phyloP scores from a whole-genome alignment of 2,113 vertebrate species.

The Ciconia maguari region DNA sequence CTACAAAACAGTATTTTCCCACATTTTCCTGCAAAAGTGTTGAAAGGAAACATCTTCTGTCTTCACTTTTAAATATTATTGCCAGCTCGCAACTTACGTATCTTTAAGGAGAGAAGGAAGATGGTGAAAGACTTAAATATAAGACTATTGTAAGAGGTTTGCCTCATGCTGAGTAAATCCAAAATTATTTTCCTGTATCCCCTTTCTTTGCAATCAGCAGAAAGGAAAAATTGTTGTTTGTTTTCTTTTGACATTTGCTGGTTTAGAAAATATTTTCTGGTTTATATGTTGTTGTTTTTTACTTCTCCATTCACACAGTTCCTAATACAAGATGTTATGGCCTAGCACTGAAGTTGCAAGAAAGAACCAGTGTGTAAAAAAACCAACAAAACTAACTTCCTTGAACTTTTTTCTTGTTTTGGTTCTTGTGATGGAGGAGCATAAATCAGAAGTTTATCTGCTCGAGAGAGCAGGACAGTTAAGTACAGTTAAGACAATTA shows the following conservation, averaged over 20 bases:
- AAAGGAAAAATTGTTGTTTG: background rate
- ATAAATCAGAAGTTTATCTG: background rate
- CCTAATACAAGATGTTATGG: background rate
- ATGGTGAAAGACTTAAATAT: background rate
- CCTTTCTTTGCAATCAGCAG: background rate
- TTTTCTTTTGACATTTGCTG: background rate
- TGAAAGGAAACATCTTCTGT: background rate
- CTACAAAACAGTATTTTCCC: background rate
- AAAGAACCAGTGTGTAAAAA: background rate
- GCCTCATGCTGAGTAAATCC: background rate
- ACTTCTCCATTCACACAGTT: background rate
- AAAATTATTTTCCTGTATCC: background rate
- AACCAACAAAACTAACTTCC: background rate
- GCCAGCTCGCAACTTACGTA: background rate
- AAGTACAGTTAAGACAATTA: background rate
- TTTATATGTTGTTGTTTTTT: background rate
- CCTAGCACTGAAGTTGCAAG: background rate
- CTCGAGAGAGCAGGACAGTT: background rate
- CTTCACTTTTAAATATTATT: background rate
- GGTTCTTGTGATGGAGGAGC: background rate
- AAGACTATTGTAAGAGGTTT: background rate
- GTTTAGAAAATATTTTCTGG: background rate
- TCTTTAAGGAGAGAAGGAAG: background rate
- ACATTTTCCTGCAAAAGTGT: background rate
- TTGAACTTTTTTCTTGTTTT: background rate